A percentile compares a stretch with the other conserved stretches of the same genome.
phyloP scores from a whole-genome alignment of 1,140 invertebrate species.

The Archegozetes longisetosus region DNA sequence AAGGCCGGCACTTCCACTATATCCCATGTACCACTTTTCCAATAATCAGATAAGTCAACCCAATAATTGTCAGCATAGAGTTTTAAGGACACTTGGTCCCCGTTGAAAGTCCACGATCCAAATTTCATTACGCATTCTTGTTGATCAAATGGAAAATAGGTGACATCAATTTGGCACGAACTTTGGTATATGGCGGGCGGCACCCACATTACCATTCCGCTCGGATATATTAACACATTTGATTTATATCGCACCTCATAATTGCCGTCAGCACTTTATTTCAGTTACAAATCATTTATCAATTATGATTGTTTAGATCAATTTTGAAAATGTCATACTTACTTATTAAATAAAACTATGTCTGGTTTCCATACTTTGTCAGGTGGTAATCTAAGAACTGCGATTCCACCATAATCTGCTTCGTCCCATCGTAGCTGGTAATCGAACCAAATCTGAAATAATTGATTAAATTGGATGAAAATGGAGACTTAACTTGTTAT shows the following conservation, averaged over 20 bases:
- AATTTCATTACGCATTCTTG: constrained; percentile 99
- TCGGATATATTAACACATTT: constrained; percentile 85
- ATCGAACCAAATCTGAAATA: constrained; percentile 72
- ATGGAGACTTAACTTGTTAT: not conserved
- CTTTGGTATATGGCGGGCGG: constrained; percentile 98
- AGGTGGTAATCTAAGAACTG: constrained; percentile 79
- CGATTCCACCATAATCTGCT: constrained; percentile 91
- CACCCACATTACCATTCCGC: constrained; percentile 86
- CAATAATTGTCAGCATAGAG: constrained; percentile 88
- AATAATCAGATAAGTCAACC: constrained; percentile 90
- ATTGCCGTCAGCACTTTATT: constrained; percentile 76
- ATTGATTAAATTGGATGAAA: constrained; percentile 5
- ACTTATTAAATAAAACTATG: constrained; percentile 99
- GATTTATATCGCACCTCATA: constrained; percentile 94
- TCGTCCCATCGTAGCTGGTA: constrained; percentile 97
- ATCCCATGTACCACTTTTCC: constrained; percentile 98
- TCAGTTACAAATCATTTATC: not conserved
- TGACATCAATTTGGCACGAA: constrained; percentile 97
- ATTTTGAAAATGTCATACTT: constrained; percentile 31
- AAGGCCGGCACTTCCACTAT: constrained; percentile 93
- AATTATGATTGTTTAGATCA: not conserved
- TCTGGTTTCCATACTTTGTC: constrained; percentile 99
- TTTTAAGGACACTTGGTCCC: constrained; percentile 83
- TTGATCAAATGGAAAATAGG: constrained; percentile 97
- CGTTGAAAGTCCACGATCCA: constrained; percentile 97